Conservation (phyloP, 2,888 invertebrate species). For the Dromius quadrimaculatus region DNA sequence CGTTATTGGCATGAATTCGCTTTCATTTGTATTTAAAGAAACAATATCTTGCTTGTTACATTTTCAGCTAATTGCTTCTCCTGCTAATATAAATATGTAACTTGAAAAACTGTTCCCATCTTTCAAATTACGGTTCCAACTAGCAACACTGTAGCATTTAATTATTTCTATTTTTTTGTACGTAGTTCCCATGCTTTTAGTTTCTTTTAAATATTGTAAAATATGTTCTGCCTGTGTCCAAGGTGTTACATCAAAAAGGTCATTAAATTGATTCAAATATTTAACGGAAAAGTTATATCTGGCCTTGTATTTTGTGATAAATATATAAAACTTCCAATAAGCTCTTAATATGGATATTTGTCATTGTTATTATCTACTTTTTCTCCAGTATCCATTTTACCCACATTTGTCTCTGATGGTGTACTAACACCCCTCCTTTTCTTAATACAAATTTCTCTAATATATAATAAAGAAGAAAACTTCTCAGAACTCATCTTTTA, state of each 20-base stretch:
- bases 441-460: neutral
- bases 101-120: slow-evolving; percentile 9
- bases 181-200: neutral
- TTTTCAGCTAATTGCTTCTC: neutral
- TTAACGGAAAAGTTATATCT: neutral
- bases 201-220: neutral
- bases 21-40: slow-evolving; percentile 2
- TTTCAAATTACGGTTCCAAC: neutral
- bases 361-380: neutral
- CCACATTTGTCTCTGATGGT: neutral
- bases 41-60: slow-evolving; percentile 2
- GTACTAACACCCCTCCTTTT: neutral
- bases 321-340: neutral
- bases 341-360: neutral
- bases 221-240: neutral
- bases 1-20: slow-evolving; percentile 5
- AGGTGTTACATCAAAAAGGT: neutral
- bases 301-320: neutral
- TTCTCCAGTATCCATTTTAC: neutral
- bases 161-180: neutral
- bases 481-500: too few relatives aligned
- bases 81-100: slow-evolving; percentile 11
- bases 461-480: too few relatives aligned
- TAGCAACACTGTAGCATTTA: neutral
- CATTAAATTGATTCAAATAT: neutral